Percentiles rank a stretch among this genome's conserved stretches.
Evolutionary conservation across 2,113 vertebrate species (phyloP).

Genomic region (Xiphophorus maculatus): DNA sequence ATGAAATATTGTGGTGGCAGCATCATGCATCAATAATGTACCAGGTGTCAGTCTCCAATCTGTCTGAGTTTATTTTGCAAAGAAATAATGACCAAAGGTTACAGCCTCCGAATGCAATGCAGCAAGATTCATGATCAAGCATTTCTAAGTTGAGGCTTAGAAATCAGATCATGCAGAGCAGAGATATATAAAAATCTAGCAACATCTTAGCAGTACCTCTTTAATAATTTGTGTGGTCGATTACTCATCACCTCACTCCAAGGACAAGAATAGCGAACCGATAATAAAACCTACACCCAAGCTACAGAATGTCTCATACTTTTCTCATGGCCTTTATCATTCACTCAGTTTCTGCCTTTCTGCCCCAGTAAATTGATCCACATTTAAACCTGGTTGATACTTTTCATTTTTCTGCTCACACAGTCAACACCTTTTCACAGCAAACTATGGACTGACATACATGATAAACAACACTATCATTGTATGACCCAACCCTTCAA

Average conservation of each 20-base stretch:
- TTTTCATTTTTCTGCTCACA: conserved; percentile 10
- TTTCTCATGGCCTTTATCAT: neutral
- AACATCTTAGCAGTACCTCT: conserved; percentile 1
- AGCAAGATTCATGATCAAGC: neutral
- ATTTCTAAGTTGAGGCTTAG: neutral
- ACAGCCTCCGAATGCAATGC: neutral
- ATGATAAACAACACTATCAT: conserved; percentile 29
- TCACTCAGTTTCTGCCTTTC: neutral
- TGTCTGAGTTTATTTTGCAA: neutral
- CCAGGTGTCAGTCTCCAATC: too few species aligned
- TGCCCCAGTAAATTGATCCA: neutral
- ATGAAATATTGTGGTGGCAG: too few species aligned
- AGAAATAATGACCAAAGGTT: neutral
- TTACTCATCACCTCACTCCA: conserved; percentile 18
- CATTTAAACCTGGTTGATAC: neutral
- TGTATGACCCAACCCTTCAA: conserved; percentile 21
- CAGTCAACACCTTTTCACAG: conserved; percentile 7
- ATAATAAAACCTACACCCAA: conserved; percentile 7
- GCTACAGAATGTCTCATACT: neutral
- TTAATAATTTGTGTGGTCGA: conserved; percentile 3
- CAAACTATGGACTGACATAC: conserved; percentile 16
- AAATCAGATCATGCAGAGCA: neutral
- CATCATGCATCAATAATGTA: too few species aligned
- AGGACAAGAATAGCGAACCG: conserved; percentile 24
- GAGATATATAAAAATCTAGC: neutral